phyloP scores from a whole-genome alignment of 1,140 invertebrate genomes.

The Ceratina calcarata region DNA sequence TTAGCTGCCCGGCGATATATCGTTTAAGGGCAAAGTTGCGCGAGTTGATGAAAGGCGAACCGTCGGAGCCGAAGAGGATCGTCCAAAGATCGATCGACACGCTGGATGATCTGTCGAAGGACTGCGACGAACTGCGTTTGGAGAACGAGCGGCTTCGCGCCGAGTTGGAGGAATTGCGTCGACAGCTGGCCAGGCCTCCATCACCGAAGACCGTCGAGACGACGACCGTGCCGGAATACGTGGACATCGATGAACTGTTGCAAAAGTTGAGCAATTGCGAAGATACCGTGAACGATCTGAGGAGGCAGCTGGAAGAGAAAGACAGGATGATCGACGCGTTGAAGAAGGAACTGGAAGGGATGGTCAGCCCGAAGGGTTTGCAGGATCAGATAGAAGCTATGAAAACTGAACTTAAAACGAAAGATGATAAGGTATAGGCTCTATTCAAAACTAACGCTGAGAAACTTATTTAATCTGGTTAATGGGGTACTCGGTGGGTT shows the following conservation, averaged over 20 bases:
- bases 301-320: conserved; percentile 58
- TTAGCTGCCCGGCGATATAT: conserved; percentile 71
- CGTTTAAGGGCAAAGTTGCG: conserved; percentile 71
- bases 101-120: conserved; percentile 62
- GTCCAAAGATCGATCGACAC: conserved; percentile 69
- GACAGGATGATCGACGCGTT: conserved; percentile 57
- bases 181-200: conserved; percentile 22
- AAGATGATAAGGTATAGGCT: conserved; percentile 61
- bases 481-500: not conserved
- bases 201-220: not conserved
- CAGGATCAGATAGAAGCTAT: conserved; percentile 45
- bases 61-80: conserved; percentile 61
- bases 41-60: conserved; percentile 69
- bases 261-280: conserved; percentile 54
- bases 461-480: not conserved
- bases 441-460: not conserved
- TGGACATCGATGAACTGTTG: conserved; percentile 33
- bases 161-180: conserved; percentile 49
- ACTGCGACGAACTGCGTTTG: conserved; percentile 62
- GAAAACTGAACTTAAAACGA: conserved; percentile 60
- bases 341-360: conserved; percentile 52
- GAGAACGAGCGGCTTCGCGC: conserved; percentile 64
- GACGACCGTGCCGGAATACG: conserved; percentile 15
- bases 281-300: conserved; percentile 55
- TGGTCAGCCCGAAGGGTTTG: conserved; percentile 46